Evolutionary conservation across 2,888 invertebrate species (phyloP).

Genomic region (Agriopis marginaria): DNA sequence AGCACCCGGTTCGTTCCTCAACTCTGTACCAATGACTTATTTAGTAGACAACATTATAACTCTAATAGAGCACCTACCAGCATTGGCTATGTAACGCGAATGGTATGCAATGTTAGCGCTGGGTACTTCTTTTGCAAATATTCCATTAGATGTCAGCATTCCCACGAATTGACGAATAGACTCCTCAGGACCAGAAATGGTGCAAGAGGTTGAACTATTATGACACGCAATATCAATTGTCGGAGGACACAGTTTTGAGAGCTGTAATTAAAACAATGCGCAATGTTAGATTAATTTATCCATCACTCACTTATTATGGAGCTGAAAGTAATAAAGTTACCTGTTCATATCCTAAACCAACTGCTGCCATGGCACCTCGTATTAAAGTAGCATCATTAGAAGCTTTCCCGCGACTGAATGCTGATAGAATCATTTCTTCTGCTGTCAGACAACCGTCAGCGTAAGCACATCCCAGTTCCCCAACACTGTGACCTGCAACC

Average conservation of each 20-base stretch:
- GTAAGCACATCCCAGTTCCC: slow-evolving; percentile 97
- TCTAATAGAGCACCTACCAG: slow-evolving; percentile 57
- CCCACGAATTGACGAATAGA: slow-evolving; percentile 87
- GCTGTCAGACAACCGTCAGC: slow-evolving; percentile 96
- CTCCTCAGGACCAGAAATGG: slow-evolving; percentile 91
- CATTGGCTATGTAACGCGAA: slow-evolving; percentile 91
- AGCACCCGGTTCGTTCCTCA: no score
- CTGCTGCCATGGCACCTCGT: slow-evolving; percentile 95
- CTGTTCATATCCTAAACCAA: slow-evolving; percentile 88
- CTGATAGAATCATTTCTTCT: slow-evolving; percentile 93
- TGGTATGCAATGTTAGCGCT: slow-evolving; percentile 96
- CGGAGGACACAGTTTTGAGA: slow-evolving; percentile 77
- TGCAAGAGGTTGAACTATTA: slow-evolving; percentile 91
- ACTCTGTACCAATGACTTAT: no score
- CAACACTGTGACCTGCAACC: slow-evolving; percentile 93
- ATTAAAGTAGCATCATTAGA: slow-evolving; percentile 90
- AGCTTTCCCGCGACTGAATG: slow-evolving; percentile 92
- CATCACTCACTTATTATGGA: background rate
- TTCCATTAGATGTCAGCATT: slow-evolving; percentile 64
- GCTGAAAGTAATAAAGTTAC: slow-evolving; percentile 54
- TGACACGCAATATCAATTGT: slow-evolving; percentile 92
- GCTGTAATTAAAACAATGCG: slow-evolving; percentile 49
- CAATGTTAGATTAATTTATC: background rate
- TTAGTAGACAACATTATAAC: no score
- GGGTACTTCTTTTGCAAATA: slow-evolving; percentile 78